phyloP scores from a whole-genome alignment of 2,797 vertebrate genomes.

The Euthynnus affinis region DNA sequence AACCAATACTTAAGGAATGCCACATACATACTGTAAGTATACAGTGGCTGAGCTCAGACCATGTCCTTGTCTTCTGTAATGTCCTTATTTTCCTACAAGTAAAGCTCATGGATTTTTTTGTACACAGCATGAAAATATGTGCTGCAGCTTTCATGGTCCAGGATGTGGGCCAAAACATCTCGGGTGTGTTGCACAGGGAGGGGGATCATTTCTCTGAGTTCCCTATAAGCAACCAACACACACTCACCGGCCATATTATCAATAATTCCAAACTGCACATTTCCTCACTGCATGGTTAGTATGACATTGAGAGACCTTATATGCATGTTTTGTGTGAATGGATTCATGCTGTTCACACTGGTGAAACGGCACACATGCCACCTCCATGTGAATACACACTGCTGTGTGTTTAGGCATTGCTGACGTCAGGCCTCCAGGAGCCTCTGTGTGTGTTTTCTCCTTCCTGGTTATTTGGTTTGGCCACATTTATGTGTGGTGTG shows the following conservation, averaged over 20 bases:
- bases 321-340: constrained; percentile 55
- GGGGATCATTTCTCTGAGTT: constrained; percentile 7
- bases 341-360: constrained; percentile 52
- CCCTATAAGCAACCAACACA: constrained; percentile 11
- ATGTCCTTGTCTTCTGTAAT: constrained; percentile 61
- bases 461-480: constrained; percentile 72
- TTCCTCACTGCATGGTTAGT: not conserved
- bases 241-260: constrained; percentile 13
- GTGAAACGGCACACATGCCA: constrained; percentile 77
- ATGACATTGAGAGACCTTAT: not conserved
- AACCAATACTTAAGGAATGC: constrained; percentile 79
- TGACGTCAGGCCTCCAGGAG: constrained; percentile 74
- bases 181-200: constrained; percentile 36
- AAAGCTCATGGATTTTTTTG: constrained; percentile 57
- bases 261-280: not conserved
- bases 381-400: constrained; percentile 77
- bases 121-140: constrained; percentile 61
- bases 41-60: constrained; percentile 65
- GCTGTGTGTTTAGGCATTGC: constrained; percentile 70
- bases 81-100: constrained; percentile 57
- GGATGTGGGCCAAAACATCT: constrained; percentile 56
- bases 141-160: constrained; percentile 46
- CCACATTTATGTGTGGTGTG: constrained; percentile 72
- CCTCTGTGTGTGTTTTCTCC: constrained; percentile 69
- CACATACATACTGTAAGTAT: constrained; percentile 72